Evolutionary conservation across 2,797 vertebrate genomes (phyloP), one percentile per base, ranked within the genome.

Genomic region (Enteromius fasciolatus): DNA sequence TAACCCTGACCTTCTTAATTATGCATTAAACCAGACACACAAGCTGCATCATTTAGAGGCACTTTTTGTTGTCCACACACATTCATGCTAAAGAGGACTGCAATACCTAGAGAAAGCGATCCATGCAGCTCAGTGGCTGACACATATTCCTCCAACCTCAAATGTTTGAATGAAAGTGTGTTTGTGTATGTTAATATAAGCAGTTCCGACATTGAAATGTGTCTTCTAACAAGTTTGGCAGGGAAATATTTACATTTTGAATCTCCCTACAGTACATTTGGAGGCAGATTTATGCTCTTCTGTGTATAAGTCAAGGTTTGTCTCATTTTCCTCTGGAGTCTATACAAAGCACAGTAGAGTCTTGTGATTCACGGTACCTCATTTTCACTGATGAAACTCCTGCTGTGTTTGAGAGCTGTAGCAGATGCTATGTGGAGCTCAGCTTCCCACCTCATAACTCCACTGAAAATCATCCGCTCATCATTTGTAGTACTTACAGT

Each of bases 1-100:
- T 96, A 95, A 95, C 92, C 93, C 92, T 95, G 95, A 95, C 95
- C 94, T 95, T 96, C 94, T 96, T 96, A 96, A 96, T 96, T 95
- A 96, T 96, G 95, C 94, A 95, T 94, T 94, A 93, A 93, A 95
- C 92, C 91, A 92, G 94, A 93, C 92, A 46, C 50, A 92, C 82
- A 64, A 63, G 84, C 0, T 10, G 83, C 87, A 88, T 92, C 94
- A 92, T 94, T 93, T 92, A 92, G 92, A 89, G 89, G 90, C 91
- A 50, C 31, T n/a, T 91, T 70, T 80, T 31, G 39, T 63, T 78
- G 36, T 64, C 87, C 81, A 39, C 46, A 85, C 0, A n/a, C 81
- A 87, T 36, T 36, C 18, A n/a, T 36, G 20, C 48, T 23, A 36
- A 54, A 74, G 48, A 54, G 31, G 20, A 15, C 48, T 36, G 14